phyloP scores from a whole-genome alignment of 2,113 vertebrate species.

The Sclerurus mexicanus region DNA sequence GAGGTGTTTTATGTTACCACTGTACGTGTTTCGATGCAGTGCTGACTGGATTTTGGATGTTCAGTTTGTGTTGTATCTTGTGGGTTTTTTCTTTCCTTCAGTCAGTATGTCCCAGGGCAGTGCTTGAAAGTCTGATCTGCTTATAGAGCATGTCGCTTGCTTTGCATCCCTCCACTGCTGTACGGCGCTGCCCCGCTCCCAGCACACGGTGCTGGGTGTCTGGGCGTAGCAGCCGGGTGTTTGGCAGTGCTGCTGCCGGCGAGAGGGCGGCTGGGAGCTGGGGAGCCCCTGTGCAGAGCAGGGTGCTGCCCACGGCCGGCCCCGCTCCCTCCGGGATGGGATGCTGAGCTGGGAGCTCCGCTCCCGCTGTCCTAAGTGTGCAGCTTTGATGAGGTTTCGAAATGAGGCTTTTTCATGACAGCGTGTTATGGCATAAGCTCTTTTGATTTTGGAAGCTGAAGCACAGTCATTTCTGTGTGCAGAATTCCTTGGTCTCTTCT shows the following conservation, averaged over 20 bases:
- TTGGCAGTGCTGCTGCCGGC: neutral
- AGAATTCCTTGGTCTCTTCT: neutral
- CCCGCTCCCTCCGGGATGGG: neutral
- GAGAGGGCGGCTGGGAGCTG: neutral
- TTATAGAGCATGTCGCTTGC: neutral
- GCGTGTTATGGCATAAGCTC: neutral
- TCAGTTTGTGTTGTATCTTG: neutral
- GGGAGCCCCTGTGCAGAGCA: neutral
- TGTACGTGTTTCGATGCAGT: neutral
- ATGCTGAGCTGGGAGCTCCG: rapidly evolving
- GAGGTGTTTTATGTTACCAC: neutral
- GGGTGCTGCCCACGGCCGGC: rapidly evolving
- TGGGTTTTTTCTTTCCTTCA: neutral
- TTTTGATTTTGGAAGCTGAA: neutral
- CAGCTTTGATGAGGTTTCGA: neutral
- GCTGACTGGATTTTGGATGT: neutral
- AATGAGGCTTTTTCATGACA: neutral
- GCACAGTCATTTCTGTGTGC: neutral
- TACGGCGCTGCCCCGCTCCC: neutral
- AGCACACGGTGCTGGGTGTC: rapidly evolving
- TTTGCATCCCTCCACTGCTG: neutral
- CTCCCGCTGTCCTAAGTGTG: rapidly evolving
- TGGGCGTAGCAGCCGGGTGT: neutral
- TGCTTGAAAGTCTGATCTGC: neutral
- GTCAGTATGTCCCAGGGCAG: neutral